phyloP scores from a whole-genome alignment of 2,888 invertebrate genomes.

The Dryobota labecula region DNA sequence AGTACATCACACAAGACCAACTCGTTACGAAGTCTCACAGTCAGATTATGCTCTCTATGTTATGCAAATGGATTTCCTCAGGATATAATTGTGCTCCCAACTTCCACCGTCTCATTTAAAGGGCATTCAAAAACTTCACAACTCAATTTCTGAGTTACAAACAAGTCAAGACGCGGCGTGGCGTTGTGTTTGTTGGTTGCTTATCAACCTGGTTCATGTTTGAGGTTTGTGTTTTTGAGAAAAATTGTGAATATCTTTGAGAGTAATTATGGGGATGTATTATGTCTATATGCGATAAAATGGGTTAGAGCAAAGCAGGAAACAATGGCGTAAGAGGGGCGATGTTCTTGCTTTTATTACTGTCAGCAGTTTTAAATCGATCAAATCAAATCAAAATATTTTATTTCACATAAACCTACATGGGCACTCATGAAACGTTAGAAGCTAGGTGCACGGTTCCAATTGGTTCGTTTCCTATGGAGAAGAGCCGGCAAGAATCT shows the following conservation, averaged over 20 bases:
- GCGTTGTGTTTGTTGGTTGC: constrained; percentile 48
- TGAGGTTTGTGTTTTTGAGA: constrained; percentile 20
- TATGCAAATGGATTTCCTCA: constrained; percentile 72
- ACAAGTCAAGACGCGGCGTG: constrained; percentile 62
- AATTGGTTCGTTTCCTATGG: too few species aligned
- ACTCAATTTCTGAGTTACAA: constrained; percentile 72
- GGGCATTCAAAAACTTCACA: constrained; percentile 75
- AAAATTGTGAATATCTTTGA: constrained; percentile 18
- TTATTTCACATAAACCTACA: too few species aligned
- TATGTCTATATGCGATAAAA: neutral
- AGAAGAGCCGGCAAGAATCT: too few species aligned
- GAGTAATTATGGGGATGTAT: neutral
- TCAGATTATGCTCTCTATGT: constrained; percentile 61
- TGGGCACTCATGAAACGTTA: too few species aligned
- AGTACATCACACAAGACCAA: constrained; percentile 47
- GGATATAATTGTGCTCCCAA: constrained; percentile 73
- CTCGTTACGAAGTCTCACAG: constrained; percentile 62
- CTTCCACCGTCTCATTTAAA: constrained; percentile 72
- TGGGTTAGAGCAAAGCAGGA: neutral
- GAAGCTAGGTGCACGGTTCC: too few species aligned
- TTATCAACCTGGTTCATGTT: constrained; percentile 30
- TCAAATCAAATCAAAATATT: too few species aligned
- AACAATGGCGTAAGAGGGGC: neutral
- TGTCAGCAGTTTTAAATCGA: too few species aligned
- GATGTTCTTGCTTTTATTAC: neutral